Conservation (phyloP, 2,113 vertebrate genomes). For the Hippopotamus amphibius region DNA sequence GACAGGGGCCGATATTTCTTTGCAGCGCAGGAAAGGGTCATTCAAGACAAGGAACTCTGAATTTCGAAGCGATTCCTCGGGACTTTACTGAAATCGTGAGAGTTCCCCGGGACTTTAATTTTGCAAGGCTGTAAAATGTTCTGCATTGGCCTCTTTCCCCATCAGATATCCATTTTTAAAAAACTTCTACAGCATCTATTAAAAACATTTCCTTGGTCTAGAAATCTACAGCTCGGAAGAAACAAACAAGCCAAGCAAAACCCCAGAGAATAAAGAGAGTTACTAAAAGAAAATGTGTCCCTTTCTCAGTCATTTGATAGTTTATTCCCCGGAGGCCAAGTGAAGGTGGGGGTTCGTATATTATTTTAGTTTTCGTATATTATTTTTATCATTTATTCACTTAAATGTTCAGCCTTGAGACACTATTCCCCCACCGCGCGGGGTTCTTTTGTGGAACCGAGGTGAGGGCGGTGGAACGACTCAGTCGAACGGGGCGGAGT, state of each 20-base stretch:
- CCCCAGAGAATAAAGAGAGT: conserved; percentile 40
- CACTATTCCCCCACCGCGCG: background rate
- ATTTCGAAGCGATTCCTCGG: background rate
- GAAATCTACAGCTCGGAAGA: background rate
- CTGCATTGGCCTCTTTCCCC: background rate
- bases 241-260: background rate
- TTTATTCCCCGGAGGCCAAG: background rate
- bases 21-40: background rate
- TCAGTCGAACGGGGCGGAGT: background rate
- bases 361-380: conserved; percentile 20
- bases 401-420: conserved; percentile 49
- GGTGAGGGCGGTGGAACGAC: background rate
- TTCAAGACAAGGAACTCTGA: background rate
- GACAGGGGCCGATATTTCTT: background rate
- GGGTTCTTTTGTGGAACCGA: background rate
- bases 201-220: conserved; percentile 26
- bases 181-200: background rate
- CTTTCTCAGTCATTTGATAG: background rate
- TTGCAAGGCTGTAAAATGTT: conserved; percentile 1
- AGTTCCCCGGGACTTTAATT: background rate
- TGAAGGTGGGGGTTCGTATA: background rate
- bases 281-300: background rate
- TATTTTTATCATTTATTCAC: conserved; percentile 32
- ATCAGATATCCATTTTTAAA: background rate
- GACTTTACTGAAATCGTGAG: background rate